phyloP scores from a whole-genome alignment of 2,888 invertebrate species.

The Leptopilina myrica region DNA sequence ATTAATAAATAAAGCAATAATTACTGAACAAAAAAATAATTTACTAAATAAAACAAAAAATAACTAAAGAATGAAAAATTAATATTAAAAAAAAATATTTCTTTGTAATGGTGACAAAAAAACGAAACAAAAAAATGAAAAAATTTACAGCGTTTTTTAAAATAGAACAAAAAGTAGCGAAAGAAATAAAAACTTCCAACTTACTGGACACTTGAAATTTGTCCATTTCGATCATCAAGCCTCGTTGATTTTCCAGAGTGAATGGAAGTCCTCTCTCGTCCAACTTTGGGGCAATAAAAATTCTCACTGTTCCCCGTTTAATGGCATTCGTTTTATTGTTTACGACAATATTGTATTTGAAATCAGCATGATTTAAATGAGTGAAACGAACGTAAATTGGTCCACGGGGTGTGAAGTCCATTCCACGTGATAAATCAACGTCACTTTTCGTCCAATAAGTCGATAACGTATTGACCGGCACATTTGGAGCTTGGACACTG shows the following conservation, averaged over 20 bases:
- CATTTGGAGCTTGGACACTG: conserved; percentile 73
- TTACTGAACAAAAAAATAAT: no score
- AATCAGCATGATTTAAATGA: conserved; percentile 87
- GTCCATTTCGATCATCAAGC: conserved; percentile 85
- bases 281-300: conserved; percentile 83
- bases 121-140: no score
- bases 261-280: conserved; percentile 83
- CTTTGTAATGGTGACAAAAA: no score
- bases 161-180: no score
- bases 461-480: conserved; percentile 78
- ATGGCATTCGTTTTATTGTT: conserved; percentile 78
- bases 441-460: conserved; percentile 90
- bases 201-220: conserved; percentile 83
- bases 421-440: conserved; percentile 86
- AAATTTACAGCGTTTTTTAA: no score
- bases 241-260: conserved; percentile 81
- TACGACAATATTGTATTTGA: conserved; percentile 82
- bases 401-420: conserved; percentile 89
- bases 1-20: no score
- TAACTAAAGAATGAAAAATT: no score
- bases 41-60: no score
- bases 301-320: conserved; percentile 82
- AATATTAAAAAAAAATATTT: no score
- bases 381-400: conserved; percentile 85
- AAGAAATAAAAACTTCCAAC: conserved; percentile 65